phyloP scores from a whole-genome alignment of 2,797 vertebrate species.

The Hemitrygon akajei region DNA sequence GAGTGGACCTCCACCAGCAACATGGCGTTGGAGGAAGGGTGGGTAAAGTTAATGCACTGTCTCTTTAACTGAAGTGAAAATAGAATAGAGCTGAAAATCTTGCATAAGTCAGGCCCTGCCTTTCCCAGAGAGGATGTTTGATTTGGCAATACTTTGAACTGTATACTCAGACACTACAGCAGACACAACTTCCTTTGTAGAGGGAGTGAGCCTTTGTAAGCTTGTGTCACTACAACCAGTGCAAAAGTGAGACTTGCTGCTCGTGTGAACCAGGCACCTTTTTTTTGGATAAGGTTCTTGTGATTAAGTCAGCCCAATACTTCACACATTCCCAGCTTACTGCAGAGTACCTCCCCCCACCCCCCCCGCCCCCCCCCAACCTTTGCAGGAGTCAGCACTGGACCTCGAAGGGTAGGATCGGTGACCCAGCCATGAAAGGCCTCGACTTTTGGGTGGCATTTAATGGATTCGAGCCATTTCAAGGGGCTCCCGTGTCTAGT shows the following conservation, averaged over 20 bases:
- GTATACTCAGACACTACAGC: conserved; percentile 27
- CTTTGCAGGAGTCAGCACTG: background rate
- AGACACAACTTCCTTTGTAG: conserved; percentile 35
- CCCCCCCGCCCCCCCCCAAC: background rate
- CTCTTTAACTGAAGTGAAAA: conserved; percentile 11
- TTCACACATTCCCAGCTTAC: background rate
- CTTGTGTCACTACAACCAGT: background rate
- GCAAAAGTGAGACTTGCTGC: background rate
- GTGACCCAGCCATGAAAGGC: background rate
- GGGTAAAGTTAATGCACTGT: background rate
- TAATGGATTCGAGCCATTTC: background rate
- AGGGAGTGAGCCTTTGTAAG: conserved; percentile 14
- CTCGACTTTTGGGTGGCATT: background rate
- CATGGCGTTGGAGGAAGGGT: background rate
- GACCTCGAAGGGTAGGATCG: background rate
- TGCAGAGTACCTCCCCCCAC: background rate
- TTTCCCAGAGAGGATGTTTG: conserved; percentile 37
- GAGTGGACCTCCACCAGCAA: background rate
- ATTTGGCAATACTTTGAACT: conserved; percentile 26
- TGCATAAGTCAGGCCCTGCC: conserved; percentile 10
- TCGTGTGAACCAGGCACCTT: background rate
- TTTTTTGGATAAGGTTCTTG: background rate
- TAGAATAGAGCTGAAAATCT: conserved; percentile 24
- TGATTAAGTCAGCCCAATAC: background rate
- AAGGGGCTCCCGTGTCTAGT: too few species aligned